A percentile compares a stretch with the other conserved stretches of the same genome.
phyloP scores from a whole-genome alignment of 2,797 vertebrate species.

The Tiaroga cobitis region DNA sequence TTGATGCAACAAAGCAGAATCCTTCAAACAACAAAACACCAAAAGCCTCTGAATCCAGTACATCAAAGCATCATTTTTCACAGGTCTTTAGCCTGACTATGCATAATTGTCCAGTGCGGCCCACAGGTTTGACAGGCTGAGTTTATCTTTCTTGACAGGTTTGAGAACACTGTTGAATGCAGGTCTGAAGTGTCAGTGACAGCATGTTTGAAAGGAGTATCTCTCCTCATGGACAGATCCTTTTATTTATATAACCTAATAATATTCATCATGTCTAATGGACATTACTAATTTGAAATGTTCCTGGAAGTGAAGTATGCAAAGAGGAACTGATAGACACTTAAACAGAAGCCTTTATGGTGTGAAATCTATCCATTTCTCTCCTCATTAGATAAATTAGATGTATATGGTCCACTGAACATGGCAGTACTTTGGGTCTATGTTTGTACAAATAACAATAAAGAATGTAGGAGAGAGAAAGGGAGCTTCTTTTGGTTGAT shows the following conservation, averaged over 20 bases:
- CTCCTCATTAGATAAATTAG: slow-evolving; percentile 60
- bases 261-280: slow-evolving; percentile 59
- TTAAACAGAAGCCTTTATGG: slow-evolving; percentile 54
- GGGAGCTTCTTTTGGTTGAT: slow-evolving; percentile 18
- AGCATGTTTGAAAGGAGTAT: slow-evolving; percentile 24
- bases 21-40: slow-evolving; percentile 5
- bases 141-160: slow-evolving; percentile 15
- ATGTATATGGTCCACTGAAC: slow-evolving; percentile 28
- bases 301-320: slow-evolving; percentile 56
- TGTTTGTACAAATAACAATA: slow-evolving; percentile 34
- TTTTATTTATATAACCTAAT: slow-evolving; percentile 45
- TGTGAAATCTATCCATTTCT: slow-evolving; percentile 54
- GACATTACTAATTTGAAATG: slow-evolving; percentile 62
- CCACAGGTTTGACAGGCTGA: slow-evolving; percentile 2
- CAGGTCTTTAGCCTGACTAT: neutral
- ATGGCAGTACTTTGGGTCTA: slow-evolving; percentile 23
- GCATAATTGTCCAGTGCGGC: slow-evolving; percentile 15
- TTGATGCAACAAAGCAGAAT: slow-evolving; percentile 7
- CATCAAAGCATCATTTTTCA: slow-evolving; percentile 1
- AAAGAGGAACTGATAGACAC: slow-evolving; percentile 54
- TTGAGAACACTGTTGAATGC: slow-evolving; percentile 9
- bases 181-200: slow-evolving; percentile 9
- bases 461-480: slow-evolving; percentile 46
- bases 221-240: slow-evolving; percentile 28
- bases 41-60: neutral